Conservation (phyloP, 2,888 invertebrate species). For the Polietes domitor region DNA sequence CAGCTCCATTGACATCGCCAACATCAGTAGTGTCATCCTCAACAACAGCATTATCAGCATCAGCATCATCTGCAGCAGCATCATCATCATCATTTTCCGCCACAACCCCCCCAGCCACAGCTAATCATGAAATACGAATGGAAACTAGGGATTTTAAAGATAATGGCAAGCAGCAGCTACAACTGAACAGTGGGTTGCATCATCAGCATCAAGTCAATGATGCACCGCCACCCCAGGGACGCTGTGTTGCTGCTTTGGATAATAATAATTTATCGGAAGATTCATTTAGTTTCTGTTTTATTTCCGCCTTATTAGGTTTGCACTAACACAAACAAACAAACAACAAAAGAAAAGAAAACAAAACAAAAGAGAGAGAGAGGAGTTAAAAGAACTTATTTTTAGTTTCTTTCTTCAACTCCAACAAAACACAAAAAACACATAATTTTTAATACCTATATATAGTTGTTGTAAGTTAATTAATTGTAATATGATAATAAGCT, state of each 20-base stretch:
- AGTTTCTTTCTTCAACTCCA: conserved; percentile 46
- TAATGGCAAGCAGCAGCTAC: conserved; percentile 23
- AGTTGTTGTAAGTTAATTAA: conserved; percentile 65
- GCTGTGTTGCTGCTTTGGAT: conserved; percentile 31
- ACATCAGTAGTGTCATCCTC: conserved; percentile 43
- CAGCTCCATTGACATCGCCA: conserved; percentile 45
- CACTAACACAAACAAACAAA: conserved; percentile 68
- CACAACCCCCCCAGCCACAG: conserved; percentile 33
- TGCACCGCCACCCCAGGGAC: conserved; percentile 18
- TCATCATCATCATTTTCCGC: background rate
- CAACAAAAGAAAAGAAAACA: background rate
- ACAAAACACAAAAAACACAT: conserved; percentile 35
- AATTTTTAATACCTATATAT: conserved; percentile 13
- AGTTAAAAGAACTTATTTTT: conserved; percentile 35
- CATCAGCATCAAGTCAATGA: conserved; percentile 21
- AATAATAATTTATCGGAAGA: conserved; percentile 65
- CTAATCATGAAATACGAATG: conserved; percentile 57
- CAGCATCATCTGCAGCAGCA: background rate
- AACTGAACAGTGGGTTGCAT: background rate
- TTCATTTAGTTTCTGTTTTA: conserved; percentile 77
- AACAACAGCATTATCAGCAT: background rate
- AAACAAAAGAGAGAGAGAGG: conserved; percentile 19
- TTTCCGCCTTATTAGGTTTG: conserved; percentile 78
- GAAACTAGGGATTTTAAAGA: conserved; percentile 53
- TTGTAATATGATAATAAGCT: conserved; percentile 52